These are phyloP conservation scores for Helostoma temminkii DNA, from an alignment of 2,797 vertebrate genomes.

Conservation along the genomic window DNA sequence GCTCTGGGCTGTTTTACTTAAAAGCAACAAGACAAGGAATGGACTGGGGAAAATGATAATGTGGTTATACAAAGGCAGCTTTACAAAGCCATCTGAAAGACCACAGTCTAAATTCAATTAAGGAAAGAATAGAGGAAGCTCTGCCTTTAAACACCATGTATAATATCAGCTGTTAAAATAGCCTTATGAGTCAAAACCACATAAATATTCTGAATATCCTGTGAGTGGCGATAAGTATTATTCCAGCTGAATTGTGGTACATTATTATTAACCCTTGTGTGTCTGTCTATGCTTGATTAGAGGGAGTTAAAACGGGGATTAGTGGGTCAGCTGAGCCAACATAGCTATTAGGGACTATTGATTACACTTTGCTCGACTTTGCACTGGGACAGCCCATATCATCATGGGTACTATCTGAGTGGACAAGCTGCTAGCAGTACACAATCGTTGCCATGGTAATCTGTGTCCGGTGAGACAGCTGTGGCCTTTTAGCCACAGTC, in stretches of 20 bases:
- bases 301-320: slow-evolving; percentile 57
- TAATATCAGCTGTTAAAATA: slow-evolving; percentile 50
- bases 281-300: slow-evolving; percentile 60
- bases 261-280: slow-evolving; percentile 51
- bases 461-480: slow-evolving; percentile 75
- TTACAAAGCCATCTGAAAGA: slow-evolving; percentile 59
- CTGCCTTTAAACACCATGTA: slow-evolving; percentile 45
- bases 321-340: slow-evolving; percentile 58
- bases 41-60: slow-evolving; percentile 52
- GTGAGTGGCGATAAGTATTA: slow-evolving; percentile 31
- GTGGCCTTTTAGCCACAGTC: slow-evolving; percentile 77
- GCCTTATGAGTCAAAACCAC: slow-evolving; percentile 42
- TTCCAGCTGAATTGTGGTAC: slow-evolving; percentile 42
- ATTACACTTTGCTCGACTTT: slow-evolving; percentile 70
- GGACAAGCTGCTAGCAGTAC: slow-evolving; percentile 59
- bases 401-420: slow-evolving; percentile 58
- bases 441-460: slow-evolving; percentile 78
- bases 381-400: slow-evolving; percentile 63
- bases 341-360: slow-evolving; percentile 75
- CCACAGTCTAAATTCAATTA: slow-evolving; percentile 74
- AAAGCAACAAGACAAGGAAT: slow-evolving; percentile 25
- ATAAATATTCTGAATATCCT: slow-evolving; percentile 27
- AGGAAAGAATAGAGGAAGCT: slow-evolving; percentile 48
- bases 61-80: slow-evolving; percentile 63
- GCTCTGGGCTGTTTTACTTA: slow-evolving; percentile 22